Percentiles rank a stretch among this genome's conserved stretches.
phyloP scores from a whole-genome alignment of 2,113 vertebrate genomes.

The Podarcis cretensis region DNA sequence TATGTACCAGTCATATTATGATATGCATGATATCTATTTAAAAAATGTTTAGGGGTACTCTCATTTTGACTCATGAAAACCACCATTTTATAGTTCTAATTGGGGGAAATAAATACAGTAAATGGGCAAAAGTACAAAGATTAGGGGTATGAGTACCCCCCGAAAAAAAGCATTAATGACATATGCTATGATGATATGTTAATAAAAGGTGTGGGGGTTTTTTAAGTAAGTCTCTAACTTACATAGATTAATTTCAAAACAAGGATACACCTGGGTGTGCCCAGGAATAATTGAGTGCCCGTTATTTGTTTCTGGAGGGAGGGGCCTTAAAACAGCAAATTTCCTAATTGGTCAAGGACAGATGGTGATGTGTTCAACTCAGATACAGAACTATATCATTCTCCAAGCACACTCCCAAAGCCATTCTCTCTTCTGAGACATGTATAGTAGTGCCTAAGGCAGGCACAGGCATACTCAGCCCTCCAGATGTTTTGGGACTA shows the following conservation, averaged over 20 bases:
- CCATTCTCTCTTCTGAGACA: not conserved
- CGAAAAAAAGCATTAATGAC: not conserved
- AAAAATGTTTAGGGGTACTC: too few species aligned
- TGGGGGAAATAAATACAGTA: too few species aligned
- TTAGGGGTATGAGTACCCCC: too few species aligned
- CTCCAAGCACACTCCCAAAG: not conserved
- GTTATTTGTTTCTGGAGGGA: not conserved
- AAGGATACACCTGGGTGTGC: not conserved
- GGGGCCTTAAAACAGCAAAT: not conserved
- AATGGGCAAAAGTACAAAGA: too few species aligned
- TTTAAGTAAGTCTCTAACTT: not conserved
- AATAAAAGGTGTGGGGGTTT: constrained; percentile 6
- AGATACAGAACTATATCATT: not conserved
- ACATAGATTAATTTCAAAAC: not conserved
- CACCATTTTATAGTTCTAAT: too few species aligned
- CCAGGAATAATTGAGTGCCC: not conserved
- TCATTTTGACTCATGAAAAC: too few species aligned
- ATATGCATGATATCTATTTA: not conserved
- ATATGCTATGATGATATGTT: not conserved
- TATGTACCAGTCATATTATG: too few species aligned
- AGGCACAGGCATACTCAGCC: not conserved
- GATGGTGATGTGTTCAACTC: not conserved
- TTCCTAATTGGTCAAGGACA: not conserved
- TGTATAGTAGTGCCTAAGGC: not conserved
- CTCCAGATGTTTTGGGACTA: too few species aligned